Conservation (phyloP, 1,140 invertebrate species). For the Tenebrio molitor region DNA sequence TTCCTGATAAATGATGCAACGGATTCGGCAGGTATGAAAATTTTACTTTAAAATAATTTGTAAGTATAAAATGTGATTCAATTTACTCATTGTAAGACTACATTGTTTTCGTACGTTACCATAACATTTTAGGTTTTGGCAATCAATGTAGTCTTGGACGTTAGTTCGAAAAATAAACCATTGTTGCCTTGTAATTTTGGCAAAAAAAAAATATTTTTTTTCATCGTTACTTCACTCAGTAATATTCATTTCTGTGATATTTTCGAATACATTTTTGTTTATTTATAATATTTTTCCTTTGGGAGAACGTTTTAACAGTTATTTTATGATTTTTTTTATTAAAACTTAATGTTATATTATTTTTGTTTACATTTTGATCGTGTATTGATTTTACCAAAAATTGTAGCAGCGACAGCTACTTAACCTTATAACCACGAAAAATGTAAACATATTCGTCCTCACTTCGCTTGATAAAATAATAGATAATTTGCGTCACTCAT, state of each 20-base stretch:
- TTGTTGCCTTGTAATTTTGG: constrained; percentile 48
- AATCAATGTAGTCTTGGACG: constrained; percentile 20
- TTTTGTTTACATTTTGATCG: too few species aligned
- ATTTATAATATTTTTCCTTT: background rate
- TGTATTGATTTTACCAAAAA: too few species aligned
- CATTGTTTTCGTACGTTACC: background rate
- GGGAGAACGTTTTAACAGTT: too few species aligned
- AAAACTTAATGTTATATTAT: too few species aligned
- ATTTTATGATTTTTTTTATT: too few species aligned
- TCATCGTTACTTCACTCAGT: background rate
- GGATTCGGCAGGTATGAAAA: too few species aligned
- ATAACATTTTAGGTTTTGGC: too few species aligned
- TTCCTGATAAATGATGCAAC: too few species aligned
- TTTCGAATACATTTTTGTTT: background rate
- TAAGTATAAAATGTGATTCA: background rate
- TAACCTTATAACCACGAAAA: constrained; percentile 5
- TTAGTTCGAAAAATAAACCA: constrained; percentile 36
- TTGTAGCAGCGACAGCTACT: background rate
- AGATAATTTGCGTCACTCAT: background rate
- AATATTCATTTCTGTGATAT: constrained; percentile 43
- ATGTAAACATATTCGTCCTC: constrained; percentile 23
- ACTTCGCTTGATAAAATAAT: constrained; percentile 4
- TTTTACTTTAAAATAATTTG: too few species aligned
- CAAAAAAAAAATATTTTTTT: constrained; percentile 6
- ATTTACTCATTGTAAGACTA: constrained; percentile 7